Conservation (phyloP, 2,797 vertebrate species). For the Bufotes viridis region DNA sequence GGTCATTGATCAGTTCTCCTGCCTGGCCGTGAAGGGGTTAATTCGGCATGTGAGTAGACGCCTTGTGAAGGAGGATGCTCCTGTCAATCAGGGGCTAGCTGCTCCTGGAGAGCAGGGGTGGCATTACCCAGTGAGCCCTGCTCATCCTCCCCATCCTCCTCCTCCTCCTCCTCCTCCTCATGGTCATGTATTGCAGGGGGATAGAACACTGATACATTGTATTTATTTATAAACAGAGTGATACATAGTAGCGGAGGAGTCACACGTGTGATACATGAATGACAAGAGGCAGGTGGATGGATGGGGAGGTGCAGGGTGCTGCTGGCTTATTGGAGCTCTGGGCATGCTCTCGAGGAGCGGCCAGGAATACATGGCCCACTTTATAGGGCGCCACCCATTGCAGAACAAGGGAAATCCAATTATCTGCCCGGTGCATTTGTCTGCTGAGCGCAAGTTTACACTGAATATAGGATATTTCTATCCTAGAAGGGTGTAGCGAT, state of each 20-base stretch:
- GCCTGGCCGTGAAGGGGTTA: conserved; percentile 17
- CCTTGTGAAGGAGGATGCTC: not conserved
- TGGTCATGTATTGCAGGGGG: not conserved
- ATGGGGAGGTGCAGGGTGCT: too few species aligned
- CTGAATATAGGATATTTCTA: not conserved
- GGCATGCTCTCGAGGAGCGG: too few species aligned
- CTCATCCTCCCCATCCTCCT: not conserved
- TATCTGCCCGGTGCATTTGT: not conserved
- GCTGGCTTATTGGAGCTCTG: conserved; percentile 8
- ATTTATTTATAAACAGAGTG: not conserved
- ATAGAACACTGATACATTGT: not conserved
- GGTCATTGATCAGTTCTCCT: not conserved
- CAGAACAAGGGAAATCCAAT: conserved; percentile 48
- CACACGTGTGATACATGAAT: not conserved
- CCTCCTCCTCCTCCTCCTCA: not conserved
- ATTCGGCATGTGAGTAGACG: conserved; percentile 14
- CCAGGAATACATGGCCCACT: conserved; percentile 40
- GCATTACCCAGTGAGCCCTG: not conserved
- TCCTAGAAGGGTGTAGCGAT: not conserved
- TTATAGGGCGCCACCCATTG: conserved; percentile 55
- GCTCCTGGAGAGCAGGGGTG: not conserved
- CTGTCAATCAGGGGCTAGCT: conserved; percentile 3
- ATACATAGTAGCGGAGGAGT: not conserved
- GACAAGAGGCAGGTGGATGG: conserved; percentile 15
- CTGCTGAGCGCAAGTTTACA: not conserved